phyloP scores from a whole-genome alignment of 53 echinoderm and acorn worm species.

The Arbacia lixula region DNA sequence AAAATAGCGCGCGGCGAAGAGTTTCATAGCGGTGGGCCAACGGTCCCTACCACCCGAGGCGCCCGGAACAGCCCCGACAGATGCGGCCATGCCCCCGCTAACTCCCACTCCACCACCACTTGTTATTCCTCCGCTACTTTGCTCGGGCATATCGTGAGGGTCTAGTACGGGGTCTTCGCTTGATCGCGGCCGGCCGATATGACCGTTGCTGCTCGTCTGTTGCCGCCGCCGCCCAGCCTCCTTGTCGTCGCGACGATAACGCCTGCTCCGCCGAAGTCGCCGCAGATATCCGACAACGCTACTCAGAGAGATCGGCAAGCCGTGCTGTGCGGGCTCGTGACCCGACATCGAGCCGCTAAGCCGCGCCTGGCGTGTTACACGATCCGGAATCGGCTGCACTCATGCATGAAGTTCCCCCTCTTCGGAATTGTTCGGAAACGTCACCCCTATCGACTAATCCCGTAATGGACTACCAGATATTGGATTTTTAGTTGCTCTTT shows the following conservation, averaged over 20 bases:
- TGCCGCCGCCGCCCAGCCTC: conserved; percentile 34
- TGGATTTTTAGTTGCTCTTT: background rate
- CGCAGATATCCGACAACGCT: conserved; percentile 49
- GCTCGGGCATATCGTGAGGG: conserved; percentile 46
- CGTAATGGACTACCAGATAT: conserved; percentile 21
- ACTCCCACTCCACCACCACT: background rate
- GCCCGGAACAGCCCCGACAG: background rate
- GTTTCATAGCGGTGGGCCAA: conserved; percentile 42
- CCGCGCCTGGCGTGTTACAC: background rate
- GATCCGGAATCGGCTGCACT: background rate
- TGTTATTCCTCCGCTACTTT: conserved; percentile 11
- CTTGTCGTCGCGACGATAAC: conserved; percentile 45
- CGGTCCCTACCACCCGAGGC: conserved; percentile 13
- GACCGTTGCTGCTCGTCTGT: conserved; percentile 20
- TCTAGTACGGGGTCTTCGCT: conserved; percentile 52
- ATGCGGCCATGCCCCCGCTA: background rate
- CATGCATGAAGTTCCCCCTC: conserved; percentile 13
- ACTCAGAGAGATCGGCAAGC: conserved; percentile 37
- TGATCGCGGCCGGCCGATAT: background rate
- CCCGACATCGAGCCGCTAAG: conserved; percentile 40
- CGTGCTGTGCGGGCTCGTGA: conserved; percentile 5
- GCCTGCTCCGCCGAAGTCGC: conserved; percentile 43
- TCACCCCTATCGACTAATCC: conserved; percentile 35
- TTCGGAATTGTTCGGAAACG: conserved; percentile 14
- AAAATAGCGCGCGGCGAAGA: conserved; percentile 39